Evolutionary conservation across 2,797 vertebrate species (phyloP), one percentile per base, ranked within the genome.

Genomic region (Helostoma temminkii): DNA sequence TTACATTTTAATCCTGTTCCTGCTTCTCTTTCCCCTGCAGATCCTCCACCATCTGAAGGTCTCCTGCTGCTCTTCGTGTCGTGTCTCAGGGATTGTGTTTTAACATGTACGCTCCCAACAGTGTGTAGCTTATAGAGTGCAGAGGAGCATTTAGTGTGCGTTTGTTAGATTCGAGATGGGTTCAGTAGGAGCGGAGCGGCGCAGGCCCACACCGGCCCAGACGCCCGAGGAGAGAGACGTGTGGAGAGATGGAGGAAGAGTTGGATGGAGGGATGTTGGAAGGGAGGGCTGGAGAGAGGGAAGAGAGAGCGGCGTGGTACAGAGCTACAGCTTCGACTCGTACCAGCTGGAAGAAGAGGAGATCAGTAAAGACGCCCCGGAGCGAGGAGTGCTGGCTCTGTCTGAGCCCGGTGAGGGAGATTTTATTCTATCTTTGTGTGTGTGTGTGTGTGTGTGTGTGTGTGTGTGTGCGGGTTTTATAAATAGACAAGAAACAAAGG

Each of bases 321-420:
- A 96, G 93, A 97, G 97, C 93, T 98, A 96, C 91, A 96, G 96
- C 91, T 97, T 98, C 1, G 95, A 98, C 88, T 95, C 96, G 42
- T 96, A 96, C 92, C 97, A 96, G 89, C 93, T 96, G 90, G 97
- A 98, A 81, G 97, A 96, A 79, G 95, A 95, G 6, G 95, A 95
- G 71, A 91, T 94, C 54, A 76, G 85, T 2, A 95, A 94, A 84
- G 93, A 93, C 1, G 90, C 91, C 65, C 95, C 93, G 6, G 93
- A 95, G 92, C 94, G 95, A 89, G 95, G 94, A 0, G 75, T 96
- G 26, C 94, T 96, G 46, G 92, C 95, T 60, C 92, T 96, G 87
- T 94, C 95, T 24, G 96, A 97, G 78, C 91, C 96, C 0, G 95
- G 98, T 98, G 86, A 96, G 92, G 46, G 28, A 45, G 39, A 62